These are phyloP conservation scores for Leucoptera coffeella DNA, from an alignment of 2,888 invertebrate species.

Conservation along the genomic window DNA sequence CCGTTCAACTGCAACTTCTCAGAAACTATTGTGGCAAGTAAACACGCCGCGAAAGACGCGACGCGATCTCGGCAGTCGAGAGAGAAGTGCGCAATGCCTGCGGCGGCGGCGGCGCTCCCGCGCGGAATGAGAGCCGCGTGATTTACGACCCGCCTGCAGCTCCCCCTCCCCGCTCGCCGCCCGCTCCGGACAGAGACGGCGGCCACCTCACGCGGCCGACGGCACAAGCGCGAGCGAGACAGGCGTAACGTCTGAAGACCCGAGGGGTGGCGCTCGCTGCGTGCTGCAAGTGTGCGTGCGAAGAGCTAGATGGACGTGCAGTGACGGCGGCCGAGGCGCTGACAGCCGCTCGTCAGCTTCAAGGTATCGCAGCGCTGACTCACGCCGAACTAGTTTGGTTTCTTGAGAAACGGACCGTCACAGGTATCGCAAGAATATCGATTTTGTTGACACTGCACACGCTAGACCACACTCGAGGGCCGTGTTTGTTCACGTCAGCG, in stretches of 20 bases:
- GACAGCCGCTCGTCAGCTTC: conserved; percentile 39
- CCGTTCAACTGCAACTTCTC: conserved; percentile 24
- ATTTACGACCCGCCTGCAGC: conserved; percentile 55
- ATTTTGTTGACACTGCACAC: no score
- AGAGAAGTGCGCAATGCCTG: conserved; percentile 48
- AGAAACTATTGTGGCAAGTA: conserved; percentile 28
- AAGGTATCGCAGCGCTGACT: conserved; percentile 35
- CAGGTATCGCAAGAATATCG: conserved; percentile 16
- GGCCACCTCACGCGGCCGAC: conserved; percentile 10
- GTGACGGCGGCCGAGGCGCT: conserved; percentile 45
- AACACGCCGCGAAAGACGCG: conserved; percentile 50
- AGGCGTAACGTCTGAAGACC: conserved; percentile 21
- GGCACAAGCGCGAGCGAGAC: conserved; percentile 21
- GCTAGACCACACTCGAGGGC: no score
- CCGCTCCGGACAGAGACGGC: conserved; percentile 23
- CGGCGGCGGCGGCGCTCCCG: conserved; percentile 48
- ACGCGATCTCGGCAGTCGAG: conserved; percentile 36
- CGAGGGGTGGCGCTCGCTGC: conserved; percentile 45
- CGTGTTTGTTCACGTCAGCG: conserved; percentile 13
- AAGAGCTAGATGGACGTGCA: conserved; percentile 51
- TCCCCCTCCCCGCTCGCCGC: conserved; percentile 41
- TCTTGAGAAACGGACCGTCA: no score
- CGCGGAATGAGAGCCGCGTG: conserved; percentile 53
- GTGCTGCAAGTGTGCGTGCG: conserved; percentile 53
- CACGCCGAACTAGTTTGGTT: conserved; percentile 10